phyloP scores from a whole-genome alignment of 2,888 invertebrate species.

The Amblyjoppa proteus region DNA sequence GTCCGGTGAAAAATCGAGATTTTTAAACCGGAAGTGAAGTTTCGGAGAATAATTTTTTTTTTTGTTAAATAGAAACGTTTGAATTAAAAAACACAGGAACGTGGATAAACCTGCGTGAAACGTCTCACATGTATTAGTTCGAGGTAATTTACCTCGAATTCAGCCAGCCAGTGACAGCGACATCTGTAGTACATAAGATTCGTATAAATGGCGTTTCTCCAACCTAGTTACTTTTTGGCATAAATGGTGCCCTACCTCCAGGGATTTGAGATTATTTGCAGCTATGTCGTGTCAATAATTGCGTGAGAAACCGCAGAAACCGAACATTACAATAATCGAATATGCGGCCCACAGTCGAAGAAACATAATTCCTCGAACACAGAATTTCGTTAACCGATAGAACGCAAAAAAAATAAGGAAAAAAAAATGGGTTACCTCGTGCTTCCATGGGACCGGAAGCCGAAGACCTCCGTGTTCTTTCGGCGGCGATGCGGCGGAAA shows the following conservation, averaged over 20 bases:
- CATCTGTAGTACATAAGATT: not conserved
- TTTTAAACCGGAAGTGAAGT: too few species aligned
- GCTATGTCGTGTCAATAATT: constrained; percentile 15
- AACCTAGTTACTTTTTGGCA: not conserved
- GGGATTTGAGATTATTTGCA: constrained; percentile 10
- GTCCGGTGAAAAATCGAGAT: too few species aligned
- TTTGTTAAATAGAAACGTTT: too few species aligned
- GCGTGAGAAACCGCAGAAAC: constrained; percentile 37
- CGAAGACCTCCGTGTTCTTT: constrained; percentile 53
- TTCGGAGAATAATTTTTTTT: too few species aligned
- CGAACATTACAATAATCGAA: constrained; percentile 40
- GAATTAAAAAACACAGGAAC: too few species aligned
- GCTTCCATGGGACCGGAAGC: constrained; percentile 56
- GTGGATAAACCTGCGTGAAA: too few species aligned
- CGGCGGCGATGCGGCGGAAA: constrained; percentile 75
- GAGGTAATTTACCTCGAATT: not conserved
- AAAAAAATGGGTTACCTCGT: constrained; percentile 63
- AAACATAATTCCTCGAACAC: constrained; percentile 40
- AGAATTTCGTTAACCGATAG: constrained; percentile 29
- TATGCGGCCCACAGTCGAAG: constrained; percentile 18
- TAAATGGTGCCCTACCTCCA: not conserved
- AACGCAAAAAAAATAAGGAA: not conserved
- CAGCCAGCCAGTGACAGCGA: not conserved
- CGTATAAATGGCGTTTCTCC: not conserved
- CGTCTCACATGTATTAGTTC: not conserved